Percentiles rank a stretch among this genome's conserved stretches.
phyloP scores from a whole-genome alignment of 2,113 vertebrate species.

The Climacteris rufus region DNA sequence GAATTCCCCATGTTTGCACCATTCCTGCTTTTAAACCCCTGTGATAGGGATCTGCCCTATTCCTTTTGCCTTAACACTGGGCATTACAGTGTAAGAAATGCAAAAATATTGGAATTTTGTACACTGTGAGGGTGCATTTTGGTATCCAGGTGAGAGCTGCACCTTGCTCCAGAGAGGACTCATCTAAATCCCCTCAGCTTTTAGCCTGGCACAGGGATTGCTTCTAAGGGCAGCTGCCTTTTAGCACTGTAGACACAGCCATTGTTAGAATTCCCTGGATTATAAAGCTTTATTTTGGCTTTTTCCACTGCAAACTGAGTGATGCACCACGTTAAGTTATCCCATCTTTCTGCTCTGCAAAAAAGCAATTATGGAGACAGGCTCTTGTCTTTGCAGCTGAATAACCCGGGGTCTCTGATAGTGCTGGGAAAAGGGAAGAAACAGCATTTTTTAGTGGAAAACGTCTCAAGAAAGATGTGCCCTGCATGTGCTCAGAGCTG shows the following conservation, averaged over 20 bases:
- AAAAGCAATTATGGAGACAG: not conserved
- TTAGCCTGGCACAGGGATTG: not conserved
- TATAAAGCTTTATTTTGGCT: not conserved
- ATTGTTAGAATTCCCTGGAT: too few relatives aligned
- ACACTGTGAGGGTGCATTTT: fast-evolving
- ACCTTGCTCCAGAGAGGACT: fast-evolving
- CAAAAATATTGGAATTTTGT: fast-evolving
- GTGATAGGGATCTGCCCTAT: too few relatives aligned
- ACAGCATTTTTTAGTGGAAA: not conserved
- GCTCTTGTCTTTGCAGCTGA: not conserved
- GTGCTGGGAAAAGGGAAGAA: not conserved
- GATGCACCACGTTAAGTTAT: not conserved
- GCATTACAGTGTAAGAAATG: fast-evolving
- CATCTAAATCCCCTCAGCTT: fast-evolving
- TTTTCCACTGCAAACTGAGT: not conserved
- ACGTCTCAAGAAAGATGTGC: not conserved
- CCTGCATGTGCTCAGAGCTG: not conserved
- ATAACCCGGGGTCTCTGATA: not conserved
- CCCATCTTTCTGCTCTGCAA: not conserved
- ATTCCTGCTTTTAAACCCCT: not conserved
- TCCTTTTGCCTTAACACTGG: fast-evolving
- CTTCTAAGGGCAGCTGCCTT: not conserved
- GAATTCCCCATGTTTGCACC: fast-evolving
- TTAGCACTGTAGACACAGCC: not conserved
- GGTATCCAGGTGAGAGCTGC: not conserved